phyloP scores from a whole-genome alignment of 2,113 vertebrate genomes.

The Aspidoscelis tigris region DNA sequence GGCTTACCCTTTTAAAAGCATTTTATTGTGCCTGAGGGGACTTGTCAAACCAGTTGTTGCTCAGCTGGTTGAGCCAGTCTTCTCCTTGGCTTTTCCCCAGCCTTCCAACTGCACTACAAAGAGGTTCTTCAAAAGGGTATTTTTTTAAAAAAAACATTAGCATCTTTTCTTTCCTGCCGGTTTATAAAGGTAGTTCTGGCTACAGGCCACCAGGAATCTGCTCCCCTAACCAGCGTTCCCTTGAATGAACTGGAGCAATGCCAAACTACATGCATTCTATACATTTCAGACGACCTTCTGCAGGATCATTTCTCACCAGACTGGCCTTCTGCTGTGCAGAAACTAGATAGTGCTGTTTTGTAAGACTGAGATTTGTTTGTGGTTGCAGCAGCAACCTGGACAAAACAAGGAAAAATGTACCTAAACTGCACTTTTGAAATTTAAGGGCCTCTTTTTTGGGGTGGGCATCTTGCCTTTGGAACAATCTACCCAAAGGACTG shows the following conservation, averaged over 20 bases:
- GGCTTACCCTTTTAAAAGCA: conserved; percentile 26
- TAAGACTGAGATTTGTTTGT: not conserved
- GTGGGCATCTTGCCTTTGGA: not conserved
- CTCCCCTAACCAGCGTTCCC: not conserved
- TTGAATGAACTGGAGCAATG: not conserved
- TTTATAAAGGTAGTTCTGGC: not conserved
- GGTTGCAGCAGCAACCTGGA: not conserved
- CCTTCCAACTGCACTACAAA: not conserved
- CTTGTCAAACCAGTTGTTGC: conserved; percentile 37
- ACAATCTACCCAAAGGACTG: not conserved
- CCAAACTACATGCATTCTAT: not conserved
- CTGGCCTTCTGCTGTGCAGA: not conserved
- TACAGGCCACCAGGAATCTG: not conserved
- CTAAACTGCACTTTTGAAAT: not conserved
- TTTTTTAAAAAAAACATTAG: not conserved
- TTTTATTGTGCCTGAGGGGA: conserved; percentile 32
- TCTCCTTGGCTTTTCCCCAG: not conserved
- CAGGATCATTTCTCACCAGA: not conserved
- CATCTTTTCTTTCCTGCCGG: not conserved
- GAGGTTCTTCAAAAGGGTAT: fast-evolving
- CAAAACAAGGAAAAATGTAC: not conserved
- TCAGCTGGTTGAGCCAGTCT: conserved; percentile 14
- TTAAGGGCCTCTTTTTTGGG: not conserved
- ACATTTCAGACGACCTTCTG: not conserved
- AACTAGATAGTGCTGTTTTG: not conserved